A percentile compares a stretch with the other conserved stretches of the same genome.
These are phyloP conservation scores for Nowickia ferox DNA, from an alignment of 2,888 invertebrate genomes.

Conservation along the genomic window DNA sequence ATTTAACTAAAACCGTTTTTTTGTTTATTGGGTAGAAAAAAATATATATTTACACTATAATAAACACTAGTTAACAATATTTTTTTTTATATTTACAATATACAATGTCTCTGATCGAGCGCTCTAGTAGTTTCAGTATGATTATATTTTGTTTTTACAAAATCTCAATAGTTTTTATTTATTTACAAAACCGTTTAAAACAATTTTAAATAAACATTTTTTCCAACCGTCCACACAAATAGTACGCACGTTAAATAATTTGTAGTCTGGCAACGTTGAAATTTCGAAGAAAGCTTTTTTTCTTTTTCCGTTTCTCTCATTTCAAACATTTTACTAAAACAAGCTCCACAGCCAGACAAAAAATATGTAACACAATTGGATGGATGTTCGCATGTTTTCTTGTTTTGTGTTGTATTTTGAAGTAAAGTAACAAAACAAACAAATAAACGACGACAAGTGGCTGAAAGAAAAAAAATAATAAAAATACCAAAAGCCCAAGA, in stretches of 20 bases:
- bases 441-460: slow-evolving; percentile 62
- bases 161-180: too few species aligned
- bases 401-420: slow-evolving; percentile 34
- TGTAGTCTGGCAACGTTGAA: slow-evolving; percentile 1
- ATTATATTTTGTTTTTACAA: too few species aligned
- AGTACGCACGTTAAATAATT: background rate
- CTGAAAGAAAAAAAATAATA: background rate
- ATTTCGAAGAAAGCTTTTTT: slow-evolving; percentile 21
- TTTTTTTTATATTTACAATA: too few species aligned
- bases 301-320: slow-evolving; percentile 4
- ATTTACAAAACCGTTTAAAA: background rate
- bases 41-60: too few species aligned
- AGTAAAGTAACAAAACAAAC: slow-evolving; percentile 34
- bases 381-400: background rate
- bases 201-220: too few species aligned
- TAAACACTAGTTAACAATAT: too few species aligned
- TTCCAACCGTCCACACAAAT: too few species aligned
- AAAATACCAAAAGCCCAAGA: slow-evolving; percentile 45
- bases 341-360: slow-evolving; percentile 49
- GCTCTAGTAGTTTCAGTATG: too few species aligned
- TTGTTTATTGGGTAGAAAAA: too few species aligned
- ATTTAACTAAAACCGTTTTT: too few species aligned
- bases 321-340: slow-evolving; percentile 26
- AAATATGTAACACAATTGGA: slow-evolving; percentile 13
- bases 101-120: too few species aligned